Base-by-base conservation (phyloP, 2,113 vertebrate genomes). In the Microtus pennsylvanicus region DNA sequence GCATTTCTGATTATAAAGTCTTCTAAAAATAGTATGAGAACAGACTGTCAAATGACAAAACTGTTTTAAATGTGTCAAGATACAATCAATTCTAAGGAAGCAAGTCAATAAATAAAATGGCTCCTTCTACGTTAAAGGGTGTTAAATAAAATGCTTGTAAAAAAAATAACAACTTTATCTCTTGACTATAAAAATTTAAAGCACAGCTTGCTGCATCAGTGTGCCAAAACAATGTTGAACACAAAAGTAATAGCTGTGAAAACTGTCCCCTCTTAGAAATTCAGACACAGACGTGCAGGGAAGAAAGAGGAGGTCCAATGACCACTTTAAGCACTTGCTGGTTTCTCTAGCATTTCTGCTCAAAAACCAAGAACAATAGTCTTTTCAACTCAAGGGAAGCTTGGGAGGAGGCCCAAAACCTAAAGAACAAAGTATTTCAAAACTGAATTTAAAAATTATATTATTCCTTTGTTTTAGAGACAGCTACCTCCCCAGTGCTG, bases 11-110 rank as follows among this genome's bases (percentile, higher is more conserved):
- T 85, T 93, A 92, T 87, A 97, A 97, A 94, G 78, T 65, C 87
- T 80, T 92, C 94, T 95, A 96, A 96, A 96, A 96, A 97, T 96
- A 97, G 96, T 69, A 95, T 30, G 33, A 96, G 88, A 69, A 94
- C 77, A 90, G 50, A 47, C 30, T 95, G 93, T 91, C 89, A 94
- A 92, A 92, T 93, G 82, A 94, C 74, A 91, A 89, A 93, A 86
- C 86, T 92, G n/a, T 88, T 94, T 96, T 58, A 94, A 97, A 96
- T 93, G 83, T 87, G 63, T 86, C 91, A 87, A 58, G 94, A 97
- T 86, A 94, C 21, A 58, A 82, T 35, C 77, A 91, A 70, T 69
- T 72, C 35, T 19, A 91, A 70, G n/a, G 94, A 92, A 82, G 38
- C 50, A 87, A 47, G 80, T 26, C 52, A 26, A 89, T 72, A 94